These are phyloP conservation scores for Nowickia ferox DNA, from an alignment of 2,888 invertebrate genomes.

Conservation along the genomic window DNA sequence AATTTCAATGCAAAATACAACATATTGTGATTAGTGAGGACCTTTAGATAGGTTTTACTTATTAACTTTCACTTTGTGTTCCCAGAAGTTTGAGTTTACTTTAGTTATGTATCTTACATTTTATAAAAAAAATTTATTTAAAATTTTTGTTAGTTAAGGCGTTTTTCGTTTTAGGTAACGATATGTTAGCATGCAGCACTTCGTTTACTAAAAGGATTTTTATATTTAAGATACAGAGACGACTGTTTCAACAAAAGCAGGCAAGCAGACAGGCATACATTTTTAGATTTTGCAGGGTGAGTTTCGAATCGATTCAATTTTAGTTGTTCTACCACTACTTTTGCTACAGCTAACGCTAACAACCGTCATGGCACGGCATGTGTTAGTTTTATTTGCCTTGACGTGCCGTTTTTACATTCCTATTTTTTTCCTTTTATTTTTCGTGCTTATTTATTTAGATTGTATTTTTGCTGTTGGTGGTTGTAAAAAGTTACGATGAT, in stretches of 20 bases:
- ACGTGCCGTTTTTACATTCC: slow-evolving; percentile 62
- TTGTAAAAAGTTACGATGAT: slow-evolving; percentile 47
- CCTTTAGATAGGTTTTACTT: too few species aligned
- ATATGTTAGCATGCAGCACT: neutral
- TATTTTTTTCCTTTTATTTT: slow-evolving; percentile 42
- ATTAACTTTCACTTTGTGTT: too few species aligned
- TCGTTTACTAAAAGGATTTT: slow-evolving; percentile 60
- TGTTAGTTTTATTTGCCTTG: slow-evolving; percentile 68
- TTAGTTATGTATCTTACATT: too few species aligned
- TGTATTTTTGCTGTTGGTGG: slow-evolving; percentile 42
- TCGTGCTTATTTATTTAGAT: slow-evolving; percentile 36
- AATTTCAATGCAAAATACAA: too few species aligned
- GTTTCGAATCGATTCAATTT: slow-evolving; percentile 67
- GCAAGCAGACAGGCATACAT: slow-evolving; percentile 29
- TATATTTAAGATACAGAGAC: slow-evolving; percentile 39
- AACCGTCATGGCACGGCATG: slow-evolving; percentile 65
- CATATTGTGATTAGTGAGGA: too few species aligned
- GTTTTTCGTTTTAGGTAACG: too few species aligned
- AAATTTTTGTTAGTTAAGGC: too few species aligned
- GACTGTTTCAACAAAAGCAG: slow-evolving; percentile 15
- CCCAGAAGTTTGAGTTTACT: too few species aligned
- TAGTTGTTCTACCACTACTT: slow-evolving; percentile 53
- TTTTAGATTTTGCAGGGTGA: slow-evolving; percentile 59
- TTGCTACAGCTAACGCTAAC: slow-evolving; percentile 48
- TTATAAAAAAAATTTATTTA: too few species aligned